A percentile compares a stretch with the other conserved stretches of the same genome.
Evolutionary conservation across 2,888 invertebrate species (phyloP).

Genomic region (Apotomis betuletana): DNA sequence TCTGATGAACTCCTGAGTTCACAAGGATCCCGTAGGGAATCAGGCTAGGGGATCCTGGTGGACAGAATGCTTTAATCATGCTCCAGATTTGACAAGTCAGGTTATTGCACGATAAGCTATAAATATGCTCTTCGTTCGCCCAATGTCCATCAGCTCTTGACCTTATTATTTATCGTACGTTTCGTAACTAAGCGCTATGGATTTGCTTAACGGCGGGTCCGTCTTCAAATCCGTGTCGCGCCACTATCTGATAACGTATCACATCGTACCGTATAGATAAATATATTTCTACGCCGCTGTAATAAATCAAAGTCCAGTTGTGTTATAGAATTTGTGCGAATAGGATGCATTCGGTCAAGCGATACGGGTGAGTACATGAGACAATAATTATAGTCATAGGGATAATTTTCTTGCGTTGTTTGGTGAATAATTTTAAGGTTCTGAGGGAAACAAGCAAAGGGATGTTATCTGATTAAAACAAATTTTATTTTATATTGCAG

Average conservation of each 20-base stretch:
- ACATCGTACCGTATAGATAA: constrained; percentile 30
- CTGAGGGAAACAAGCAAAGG: too few species aligned
- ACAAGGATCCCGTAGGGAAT: too few species aligned
- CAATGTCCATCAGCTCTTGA: background rate
- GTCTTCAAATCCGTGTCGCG: constrained; percentile 34
- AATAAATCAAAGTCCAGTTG: constrained; percentile 26
- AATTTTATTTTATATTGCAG: too few species aligned
- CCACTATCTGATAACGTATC: constrained; percentile 33
- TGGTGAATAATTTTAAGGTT: too few species aligned
- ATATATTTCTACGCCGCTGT: constrained; percentile 14
- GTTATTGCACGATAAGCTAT: too few species aligned
- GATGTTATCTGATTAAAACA: too few species aligned
- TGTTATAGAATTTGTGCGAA: constrained; percentile 17
- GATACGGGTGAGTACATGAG: constrained; percentile 26
- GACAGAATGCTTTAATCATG: too few species aligned
- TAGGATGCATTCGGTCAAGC: constrained; percentile 31
- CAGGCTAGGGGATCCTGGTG: too few species aligned
- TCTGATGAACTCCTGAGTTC: too few species aligned
- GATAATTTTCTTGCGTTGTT: too few species aligned
- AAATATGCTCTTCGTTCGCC: too few species aligned
- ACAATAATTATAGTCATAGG: background rate
- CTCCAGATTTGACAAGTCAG: too few species aligned
- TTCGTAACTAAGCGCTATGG: constrained; percentile 16
- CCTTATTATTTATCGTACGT: constrained; percentile 12
- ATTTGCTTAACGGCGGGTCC: constrained; percentile 5